Base-by-base conservation (phyloP, 1,140 invertebrate species). In the Hylyphantes graminicola region DNA sequence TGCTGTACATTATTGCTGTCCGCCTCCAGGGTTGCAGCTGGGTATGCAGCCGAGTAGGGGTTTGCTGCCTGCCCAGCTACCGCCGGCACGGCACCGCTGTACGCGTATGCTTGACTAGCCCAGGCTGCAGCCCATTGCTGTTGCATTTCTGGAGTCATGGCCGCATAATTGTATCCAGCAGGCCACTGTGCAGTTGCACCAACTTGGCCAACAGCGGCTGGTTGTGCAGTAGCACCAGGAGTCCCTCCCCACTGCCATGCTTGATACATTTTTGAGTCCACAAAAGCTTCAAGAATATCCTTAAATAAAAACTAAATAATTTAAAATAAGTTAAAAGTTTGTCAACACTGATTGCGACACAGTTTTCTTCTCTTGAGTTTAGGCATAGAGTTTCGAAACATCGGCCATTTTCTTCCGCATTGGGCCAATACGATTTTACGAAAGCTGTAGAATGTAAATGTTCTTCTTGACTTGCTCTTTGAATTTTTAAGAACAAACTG, bases 201-300 rank as follows among this genome's bases (percentile, higher is more conserved):
- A 80, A 80, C 65, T 70, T 68, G 65, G 35, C 64, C 65, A 6
- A 64, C n/a, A 50, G 65, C 77, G 21, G 65, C 59, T 55, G 77
- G 65, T 19, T 80, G 77, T 54, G 63, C 50, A 51, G 76, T 53
- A 21, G 76, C 76, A 7, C 64, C 19, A 67, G 63, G 12, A 55
- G 77, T 80, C 48, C 77, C 65, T 59, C 77, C 77, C 77, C 77
- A 80, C 59, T 15, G 76, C 77, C 77, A 80, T 70, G 77, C 54
- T 80, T 80, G 77, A 64, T 80, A 80, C 77, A 80, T 80, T 10
- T 59, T 59, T 59, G 57, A 12, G 57, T 13, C n/a, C 12, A 59
- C n/a, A n/a, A 59, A 59, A 59, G 12, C 57, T 59, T 59, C n/a
- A n/a, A 59, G n/a, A 59, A 59, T 59, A 13, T 59, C n/a, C 57